A percentile compares a stretch with the other conserved stretches of the same genome.
These are phyloP conservation scores for Centropus unirufus DNA, from an alignment of 2,113 vertebrate species.

Conservation along the genomic window DNA sequence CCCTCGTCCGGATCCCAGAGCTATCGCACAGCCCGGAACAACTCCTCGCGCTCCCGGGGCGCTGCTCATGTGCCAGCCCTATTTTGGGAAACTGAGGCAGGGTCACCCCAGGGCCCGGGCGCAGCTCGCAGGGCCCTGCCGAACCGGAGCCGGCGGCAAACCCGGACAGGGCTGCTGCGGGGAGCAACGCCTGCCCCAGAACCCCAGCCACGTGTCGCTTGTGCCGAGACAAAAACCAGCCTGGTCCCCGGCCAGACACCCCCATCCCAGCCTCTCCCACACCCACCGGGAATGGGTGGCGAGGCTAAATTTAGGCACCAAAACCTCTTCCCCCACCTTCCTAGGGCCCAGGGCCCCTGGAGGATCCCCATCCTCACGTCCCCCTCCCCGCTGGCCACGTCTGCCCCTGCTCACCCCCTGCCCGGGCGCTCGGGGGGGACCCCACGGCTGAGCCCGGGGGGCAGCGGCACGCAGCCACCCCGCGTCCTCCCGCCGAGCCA, in stretches of 20 bases:
- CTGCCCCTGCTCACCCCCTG: accelerated
- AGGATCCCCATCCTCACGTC: accelerated
- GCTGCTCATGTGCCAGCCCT: neutral
- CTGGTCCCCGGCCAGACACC: neutral
- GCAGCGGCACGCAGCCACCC: neutral
- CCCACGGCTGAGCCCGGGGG: neutral
- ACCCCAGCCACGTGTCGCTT: neutral
- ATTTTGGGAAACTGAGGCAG: constrained; percentile 69
- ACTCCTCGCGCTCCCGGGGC: neutral
- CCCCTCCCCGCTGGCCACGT: neutral
- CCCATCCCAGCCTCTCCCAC: neutral
- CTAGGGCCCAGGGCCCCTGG: accelerated
- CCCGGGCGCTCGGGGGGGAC: neutral
- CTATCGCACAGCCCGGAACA: neutral
- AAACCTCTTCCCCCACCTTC: neutral
- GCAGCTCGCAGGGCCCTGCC: accelerated
- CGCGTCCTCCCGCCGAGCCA: neutral
- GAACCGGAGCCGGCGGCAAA: accelerated
- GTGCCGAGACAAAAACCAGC: neutral
- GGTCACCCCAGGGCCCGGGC: neutral
- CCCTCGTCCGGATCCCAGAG: accelerated
- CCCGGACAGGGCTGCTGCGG: accelerated
- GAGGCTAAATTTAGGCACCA: neutral
- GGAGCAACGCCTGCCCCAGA: neutral
- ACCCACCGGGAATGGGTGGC: accelerated